Evolutionary conservation across 2,797 vertebrate genomes (phyloP).

Genomic region (Girardinus metallicus): DNA sequence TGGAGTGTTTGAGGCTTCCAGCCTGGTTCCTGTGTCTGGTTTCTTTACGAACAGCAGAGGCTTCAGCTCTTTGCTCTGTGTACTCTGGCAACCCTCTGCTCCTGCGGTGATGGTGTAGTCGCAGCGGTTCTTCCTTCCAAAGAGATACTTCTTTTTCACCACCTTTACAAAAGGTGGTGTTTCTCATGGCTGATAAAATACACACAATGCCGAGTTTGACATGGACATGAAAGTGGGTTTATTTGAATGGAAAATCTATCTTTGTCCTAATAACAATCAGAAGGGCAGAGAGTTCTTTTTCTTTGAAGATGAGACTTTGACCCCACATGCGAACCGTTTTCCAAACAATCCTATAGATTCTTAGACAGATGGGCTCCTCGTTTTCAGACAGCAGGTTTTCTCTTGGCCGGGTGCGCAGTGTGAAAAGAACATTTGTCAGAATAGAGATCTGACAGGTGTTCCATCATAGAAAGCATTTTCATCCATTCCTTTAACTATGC

Average conservation of each 20-base stretch:
- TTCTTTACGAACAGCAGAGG: slow-evolving; percentile 14
- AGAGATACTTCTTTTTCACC: slow-evolving; percentile 36
- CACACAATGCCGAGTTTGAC: not conserved
- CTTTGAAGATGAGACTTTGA: not conserved
- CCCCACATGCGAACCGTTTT: not conserved
- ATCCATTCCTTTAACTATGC: not conserved
- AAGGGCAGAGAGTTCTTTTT: not conserved
- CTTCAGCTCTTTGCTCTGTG: slow-evolving; percentile 17
- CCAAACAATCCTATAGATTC: not conserved
- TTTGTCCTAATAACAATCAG: not conserved
- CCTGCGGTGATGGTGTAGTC: slow-evolving; percentile 17
- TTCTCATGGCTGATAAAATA: not conserved
- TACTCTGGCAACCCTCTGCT: slow-evolving; percentile 30
- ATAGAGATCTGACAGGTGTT: slow-evolving; percentile 1
- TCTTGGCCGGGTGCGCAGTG: not conserved
- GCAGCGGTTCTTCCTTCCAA: slow-evolving; percentile 28
- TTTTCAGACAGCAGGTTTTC: slow-evolving; percentile 1
- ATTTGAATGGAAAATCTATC: not conserved
- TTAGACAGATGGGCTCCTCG: not conserved
- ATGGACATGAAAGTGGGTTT: not conserved
- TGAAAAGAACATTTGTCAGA: slow-evolving; percentile 9
- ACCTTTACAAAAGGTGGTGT: slow-evolving; percentile 17
- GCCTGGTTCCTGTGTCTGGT: slow-evolving; percentile 27
- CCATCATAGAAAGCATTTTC: slow-evolving; percentile 1
- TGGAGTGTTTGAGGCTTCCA: slow-evolving; percentile 20